Evolutionary conservation across 1,140 invertebrate species (phyloP).

Genomic region (Lepidostoma basale): DNA sequence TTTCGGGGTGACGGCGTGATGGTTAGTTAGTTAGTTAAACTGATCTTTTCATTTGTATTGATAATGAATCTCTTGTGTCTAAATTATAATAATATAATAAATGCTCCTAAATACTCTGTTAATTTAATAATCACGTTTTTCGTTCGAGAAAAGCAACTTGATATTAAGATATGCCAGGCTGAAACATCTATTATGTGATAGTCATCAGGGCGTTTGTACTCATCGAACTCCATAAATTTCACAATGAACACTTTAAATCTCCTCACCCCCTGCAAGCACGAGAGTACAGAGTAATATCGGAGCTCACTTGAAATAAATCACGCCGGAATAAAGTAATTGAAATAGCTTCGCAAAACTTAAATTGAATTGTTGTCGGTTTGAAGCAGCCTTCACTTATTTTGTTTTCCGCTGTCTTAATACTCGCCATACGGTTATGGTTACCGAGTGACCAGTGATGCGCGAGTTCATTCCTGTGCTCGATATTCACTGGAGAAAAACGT

Average conservation of each 20-base stretch:
- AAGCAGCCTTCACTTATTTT: conserved; percentile 17
- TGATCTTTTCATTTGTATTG: too few relatives aligned
- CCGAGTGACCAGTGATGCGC: too few relatives aligned
- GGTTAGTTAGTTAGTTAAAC: too few relatives aligned
- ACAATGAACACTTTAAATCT: not conserved
- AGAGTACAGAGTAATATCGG: not conserved
- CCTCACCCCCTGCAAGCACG: not conserved
- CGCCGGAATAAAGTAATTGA: conserved; percentile 35
- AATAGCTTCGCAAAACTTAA: conserved; percentile 38
- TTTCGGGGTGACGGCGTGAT: too few relatives aligned
- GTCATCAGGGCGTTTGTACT: too few relatives aligned
- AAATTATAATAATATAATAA: too few relatives aligned
- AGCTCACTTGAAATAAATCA: conserved; percentile 35
- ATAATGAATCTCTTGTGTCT: too few relatives aligned
- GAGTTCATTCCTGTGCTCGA: too few relatives aligned
- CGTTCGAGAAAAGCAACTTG: not conserved
- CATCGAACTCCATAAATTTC: too few relatives aligned
- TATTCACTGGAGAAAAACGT: too few relatives aligned
- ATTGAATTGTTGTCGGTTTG: conserved; percentile 38
- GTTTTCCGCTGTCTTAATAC: conserved; percentile 22
- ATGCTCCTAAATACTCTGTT: not conserved
- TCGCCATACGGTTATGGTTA: too few relatives aligned
- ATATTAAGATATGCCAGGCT: not conserved
- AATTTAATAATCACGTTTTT: not conserved
- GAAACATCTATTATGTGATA: not conserved